Evolutionary conservation across 2,888 invertebrate genomes (phyloP), one percentile per base, ranked within the genome.

Genomic region (Idaea biselata): DNA sequence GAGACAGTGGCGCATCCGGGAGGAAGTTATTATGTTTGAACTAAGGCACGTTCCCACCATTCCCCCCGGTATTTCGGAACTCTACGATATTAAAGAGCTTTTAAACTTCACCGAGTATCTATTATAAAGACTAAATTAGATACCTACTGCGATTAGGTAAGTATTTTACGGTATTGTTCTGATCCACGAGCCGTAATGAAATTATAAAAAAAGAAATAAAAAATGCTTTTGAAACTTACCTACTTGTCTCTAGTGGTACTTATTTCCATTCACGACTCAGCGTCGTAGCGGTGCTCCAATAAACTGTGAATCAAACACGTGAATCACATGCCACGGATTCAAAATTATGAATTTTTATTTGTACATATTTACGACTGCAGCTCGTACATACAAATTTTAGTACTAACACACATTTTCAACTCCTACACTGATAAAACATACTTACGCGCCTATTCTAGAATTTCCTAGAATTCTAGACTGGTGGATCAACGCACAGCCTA

Each of bases 51-150:
- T 65, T 25, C 64, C 55, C 59, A 64, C 64, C 66, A 67, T 70
- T 73, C 71, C 68, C 66, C 65, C 58, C 56, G 54, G 60, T 62
- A 67, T 72, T 68, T 63, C 60, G 62, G 71, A 72, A 67, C 63
- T 62, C 64, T 56, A 65, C 68, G 64, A 44, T 44, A 14, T 44
- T 44, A 44, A 44, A 44, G 44, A 44, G 44, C 63, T 73, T 70
- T 71, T 74, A 67, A 75, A 74, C 72, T 65, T 67, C 60, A 59
- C 60, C 60, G 44, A 32, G 62, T 63, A 66, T 65, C 71, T 59
- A 44, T 44, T 44, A 44, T 8, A 44, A 44, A 14, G 58, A 64
- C 66, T 70, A 55, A 70, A 71, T 63, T 64, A n/a, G n/a, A n/a
- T n/a, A 25, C 25, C 1, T 25, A 63, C 67, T 63, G 59, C 56